Conservation (phyloP, 2,797 vertebrate genomes). For the Pipistrellus nathusii region DNA sequence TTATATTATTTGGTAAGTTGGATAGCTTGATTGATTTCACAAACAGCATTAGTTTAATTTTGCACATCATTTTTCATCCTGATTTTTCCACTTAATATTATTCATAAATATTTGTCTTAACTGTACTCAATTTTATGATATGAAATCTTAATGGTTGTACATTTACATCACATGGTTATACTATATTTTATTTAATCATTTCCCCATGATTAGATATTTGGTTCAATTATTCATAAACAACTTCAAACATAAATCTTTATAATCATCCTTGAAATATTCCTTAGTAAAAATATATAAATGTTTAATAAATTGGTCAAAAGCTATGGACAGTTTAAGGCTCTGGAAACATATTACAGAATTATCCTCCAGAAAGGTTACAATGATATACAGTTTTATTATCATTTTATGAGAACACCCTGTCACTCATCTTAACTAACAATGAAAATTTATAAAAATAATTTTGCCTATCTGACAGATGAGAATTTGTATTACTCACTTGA, state of each 20-base stretch:
- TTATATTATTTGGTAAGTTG: neutral
- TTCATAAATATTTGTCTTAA: constrained; percentile 16
- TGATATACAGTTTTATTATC: constrained; percentile 42
- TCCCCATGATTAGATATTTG: neutral
- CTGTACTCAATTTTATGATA: neutral
- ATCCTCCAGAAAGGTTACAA: neutral
- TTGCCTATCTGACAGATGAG: neutral
- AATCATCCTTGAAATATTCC: neutral
- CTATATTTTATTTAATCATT: neutral
- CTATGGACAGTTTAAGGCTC: neutral
- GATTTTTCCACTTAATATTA: neutral
- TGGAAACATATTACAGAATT: neutral
- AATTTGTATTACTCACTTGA: constrained; percentile 15
- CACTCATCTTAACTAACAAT: constrained; percentile 1
- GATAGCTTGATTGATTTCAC: neutral
- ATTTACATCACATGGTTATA: neutral
- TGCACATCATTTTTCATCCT: neutral
- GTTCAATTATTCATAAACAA: constrained; percentile 37
- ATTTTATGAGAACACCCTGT: neutral
- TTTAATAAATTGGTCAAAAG: neutral
- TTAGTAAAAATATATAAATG: neutral
- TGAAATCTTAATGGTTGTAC: neutral
- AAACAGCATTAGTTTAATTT: neutral
- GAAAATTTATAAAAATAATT: neutral
- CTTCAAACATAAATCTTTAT: constrained; percentile 14